phyloP scores from a whole-genome alignment of 2,797 vertebrate species.

The Fringilla coelebs region DNA sequence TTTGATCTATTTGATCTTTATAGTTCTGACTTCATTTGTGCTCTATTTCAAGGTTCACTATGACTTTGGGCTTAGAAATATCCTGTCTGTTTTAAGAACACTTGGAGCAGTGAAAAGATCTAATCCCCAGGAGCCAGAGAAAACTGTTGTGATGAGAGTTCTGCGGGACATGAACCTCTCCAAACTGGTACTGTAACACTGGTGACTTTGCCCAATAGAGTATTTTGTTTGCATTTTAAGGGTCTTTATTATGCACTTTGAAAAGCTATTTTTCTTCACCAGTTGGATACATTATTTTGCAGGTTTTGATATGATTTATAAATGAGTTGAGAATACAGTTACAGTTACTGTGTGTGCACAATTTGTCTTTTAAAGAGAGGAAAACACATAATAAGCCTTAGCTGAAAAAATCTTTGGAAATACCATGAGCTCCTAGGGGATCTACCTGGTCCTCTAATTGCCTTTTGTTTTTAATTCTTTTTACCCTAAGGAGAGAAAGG shows the following conservation, averaged over 20 bases:
- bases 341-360: neutral
- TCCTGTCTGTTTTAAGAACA: slow-evolving; percentile 85
- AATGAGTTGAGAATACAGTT: neutral
- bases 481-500: neutral
- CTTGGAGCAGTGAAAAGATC: slow-evolving; percentile 84
- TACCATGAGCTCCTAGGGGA: neutral
- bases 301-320: neutral
- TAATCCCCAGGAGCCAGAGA: slow-evolving; percentile 81
- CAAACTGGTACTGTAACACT: slow-evolving; percentile 78
- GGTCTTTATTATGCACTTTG: neutral
- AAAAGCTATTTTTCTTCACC: neutral
- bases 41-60: slow-evolving; percentile 81
- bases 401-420: neutral
- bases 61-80: slow-evolving; percentile 87
- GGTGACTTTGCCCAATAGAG: neutral
- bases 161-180: slow-evolving; percentile 89
- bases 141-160: slow-evolving; percentile 86
- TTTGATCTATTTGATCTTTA: neutral
- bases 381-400: neutral
- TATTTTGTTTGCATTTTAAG: neutral
- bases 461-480: neutral
- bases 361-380: neutral
- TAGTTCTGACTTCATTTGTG: neutral
- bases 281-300: neutral
- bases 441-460: neutral